These are phyloP conservation scores for Netelia melanura DNA, from an alignment of 2,888 invertebrate species.

Conservation along the genomic window DNA sequence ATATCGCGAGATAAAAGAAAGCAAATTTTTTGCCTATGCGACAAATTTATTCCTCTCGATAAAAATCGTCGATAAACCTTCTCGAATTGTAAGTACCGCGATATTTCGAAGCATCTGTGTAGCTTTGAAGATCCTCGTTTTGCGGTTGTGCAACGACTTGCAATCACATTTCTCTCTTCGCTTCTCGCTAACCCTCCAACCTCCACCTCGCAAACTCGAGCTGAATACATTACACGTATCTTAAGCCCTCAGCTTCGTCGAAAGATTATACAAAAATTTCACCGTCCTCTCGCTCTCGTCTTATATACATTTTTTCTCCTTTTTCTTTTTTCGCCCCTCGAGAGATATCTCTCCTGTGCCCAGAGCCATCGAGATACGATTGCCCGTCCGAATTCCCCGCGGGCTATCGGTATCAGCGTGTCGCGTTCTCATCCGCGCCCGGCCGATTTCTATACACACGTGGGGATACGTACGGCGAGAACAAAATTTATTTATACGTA, in stretches of 20 bases:
- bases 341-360: not conserved
- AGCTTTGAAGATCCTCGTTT: constrained; percentile 11
- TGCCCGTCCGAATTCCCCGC: constrained; percentile 53
- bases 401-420: constrained; percentile 63
- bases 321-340: constrained; percentile 14
- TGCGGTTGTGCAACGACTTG: constrained; percentile 15
- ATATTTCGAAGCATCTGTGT: constrained; percentile 5
- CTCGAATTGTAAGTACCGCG: constrained; percentile 7
- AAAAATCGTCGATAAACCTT: constrained; percentile 5
- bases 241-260: constrained; percentile 36
- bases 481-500: not conserved
- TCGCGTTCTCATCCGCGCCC: constrained; percentile 47
- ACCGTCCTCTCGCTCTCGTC: constrained; percentile 4
- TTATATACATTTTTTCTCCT: not conserved
- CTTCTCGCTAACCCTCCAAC: not conserved
- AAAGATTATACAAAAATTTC: constrained; percentile 50
- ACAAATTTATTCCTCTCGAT: constrained; percentile 1
- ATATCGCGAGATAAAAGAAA: no score
- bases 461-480: not conserved
- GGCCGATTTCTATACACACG: constrained; percentile 24
- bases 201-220: not conserved
- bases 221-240: constrained; percentile 53
- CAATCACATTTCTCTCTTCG: constrained; percentile 57
- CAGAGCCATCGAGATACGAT: constrained; percentile 22
- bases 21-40: not conserved